These are phyloP conservation scores for Bovichtus diacanthus DNA, from an alignment of 2,797 vertebrate species.

Conservation along the genomic window DNA sequence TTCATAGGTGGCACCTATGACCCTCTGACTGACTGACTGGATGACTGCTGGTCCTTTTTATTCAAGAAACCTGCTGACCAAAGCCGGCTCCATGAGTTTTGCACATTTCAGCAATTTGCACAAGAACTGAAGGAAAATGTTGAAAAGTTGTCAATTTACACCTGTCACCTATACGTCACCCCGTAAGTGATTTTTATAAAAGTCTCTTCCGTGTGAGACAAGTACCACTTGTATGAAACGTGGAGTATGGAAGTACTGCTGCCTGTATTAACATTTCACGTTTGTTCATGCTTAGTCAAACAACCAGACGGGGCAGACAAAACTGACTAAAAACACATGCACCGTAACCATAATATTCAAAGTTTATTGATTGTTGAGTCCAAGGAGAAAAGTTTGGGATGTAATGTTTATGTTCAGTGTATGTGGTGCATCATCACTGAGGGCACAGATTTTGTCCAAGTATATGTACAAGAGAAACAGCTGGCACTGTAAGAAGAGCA, in stretches of 20 bases:
- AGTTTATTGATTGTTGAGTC: background rate
- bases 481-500: background rate
- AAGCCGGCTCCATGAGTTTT: conserved; percentile 19
- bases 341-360: background rate
- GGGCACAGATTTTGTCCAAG: background rate
- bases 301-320: background rate
- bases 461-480: background rate
- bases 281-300: background rate
- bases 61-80: conserved; percentile 17
- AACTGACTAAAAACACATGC: background rate
- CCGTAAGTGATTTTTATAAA: background rate
- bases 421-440: conserved; percentile 36
- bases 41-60: background rate
- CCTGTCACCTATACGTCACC: background rate
- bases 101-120: conserved; percentile 35
- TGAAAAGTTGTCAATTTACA: background rate
- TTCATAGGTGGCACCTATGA: conserved; percentile 78
- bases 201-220: background rate
- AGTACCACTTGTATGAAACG: background rate
- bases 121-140: conserved; percentile 12
- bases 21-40: conserved; percentile 51
- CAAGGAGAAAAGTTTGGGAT: background rate
- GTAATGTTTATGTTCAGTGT: background rate
- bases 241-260: background rate
- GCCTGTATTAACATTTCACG: background rate